Percentiles rank a stretch among this genome's conserved stretches.
These are phyloP conservation scores for Drosophila pseudotakahashii DNA, from an alignment of 2,888 invertebrate genomes.

Conservation along the genomic window DNA sequence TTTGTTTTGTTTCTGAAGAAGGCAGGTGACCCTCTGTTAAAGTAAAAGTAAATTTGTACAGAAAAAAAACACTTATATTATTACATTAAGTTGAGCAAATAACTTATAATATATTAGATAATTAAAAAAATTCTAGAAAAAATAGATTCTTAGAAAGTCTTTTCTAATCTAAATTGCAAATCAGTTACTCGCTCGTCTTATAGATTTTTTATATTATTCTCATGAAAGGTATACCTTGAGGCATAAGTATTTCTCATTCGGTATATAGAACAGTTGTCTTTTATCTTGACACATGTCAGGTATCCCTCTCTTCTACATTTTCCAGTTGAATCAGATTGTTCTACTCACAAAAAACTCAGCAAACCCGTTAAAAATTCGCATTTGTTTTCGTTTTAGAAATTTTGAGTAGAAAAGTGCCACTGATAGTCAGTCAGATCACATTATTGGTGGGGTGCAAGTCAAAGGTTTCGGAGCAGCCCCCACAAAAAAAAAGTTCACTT, in stretches of 20 bases:
- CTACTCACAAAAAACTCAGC: constrained; percentile 11
- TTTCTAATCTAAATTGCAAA: background rate
- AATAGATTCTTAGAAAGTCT: background rate
- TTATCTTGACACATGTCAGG: constrained; percentile 3
- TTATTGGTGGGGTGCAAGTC: constrained; percentile 8
- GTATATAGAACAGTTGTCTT: no score
- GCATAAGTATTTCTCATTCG: no score
- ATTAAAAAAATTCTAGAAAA: no score
- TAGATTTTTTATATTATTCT: background rate
- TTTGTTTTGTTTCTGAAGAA: constrained; percentile 4
- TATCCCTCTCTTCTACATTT: background rate
- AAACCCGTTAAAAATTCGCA: constrained; percentile 7
- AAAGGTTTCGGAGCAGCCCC: background rate
- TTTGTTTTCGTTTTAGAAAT: constrained; percentile 22
- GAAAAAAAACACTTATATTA: no score
- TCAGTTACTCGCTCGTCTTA: background rate
- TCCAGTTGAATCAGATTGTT: background rate
- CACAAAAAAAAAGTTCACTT: background rate
- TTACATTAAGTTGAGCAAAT: no score
- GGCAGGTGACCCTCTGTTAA: background rate
- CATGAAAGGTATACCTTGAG: no score
- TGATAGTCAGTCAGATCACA: constrained; percentile 5
- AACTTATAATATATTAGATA: no score
- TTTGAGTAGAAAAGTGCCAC: constrained; percentile 14
- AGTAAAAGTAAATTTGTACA: background rate